A percentile compares a stretch with the other conserved stretches of the same genome.
phyloP scores from a whole-genome alignment of 2,888 invertebrate species.

The Thera obeliscata region DNA sequence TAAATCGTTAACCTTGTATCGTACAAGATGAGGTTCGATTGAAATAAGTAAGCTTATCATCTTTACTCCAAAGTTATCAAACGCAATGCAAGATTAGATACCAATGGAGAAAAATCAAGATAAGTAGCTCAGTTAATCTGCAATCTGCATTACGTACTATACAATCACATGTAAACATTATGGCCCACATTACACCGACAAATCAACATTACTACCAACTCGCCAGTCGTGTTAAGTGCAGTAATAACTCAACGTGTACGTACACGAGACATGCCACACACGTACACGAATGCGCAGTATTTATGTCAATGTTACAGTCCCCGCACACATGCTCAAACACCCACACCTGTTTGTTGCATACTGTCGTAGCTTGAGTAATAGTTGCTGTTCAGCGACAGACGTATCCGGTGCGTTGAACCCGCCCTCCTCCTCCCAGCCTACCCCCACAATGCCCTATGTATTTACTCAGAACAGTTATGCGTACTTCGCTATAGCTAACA shows the following conservation, averaged over 20 bases:
- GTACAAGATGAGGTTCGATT: background rate
- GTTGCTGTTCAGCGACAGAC: constrained; percentile 68
- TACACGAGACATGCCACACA: constrained; percentile 39
- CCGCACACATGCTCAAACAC: constrained; percentile 55
- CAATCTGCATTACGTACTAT: constrained; percentile 56
- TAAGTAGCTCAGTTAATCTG: constrained; percentile 39
- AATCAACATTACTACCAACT: constrained; percentile 61
- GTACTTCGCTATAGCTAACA: constrained; percentile 30
- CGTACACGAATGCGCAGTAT: constrained; percentile 66
- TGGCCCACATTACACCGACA: constrained; percentile 71
- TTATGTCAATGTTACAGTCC: constrained; percentile 81
- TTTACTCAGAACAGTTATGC: constrained; percentile 42
- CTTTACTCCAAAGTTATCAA: background rate
- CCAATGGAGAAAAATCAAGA: constrained; percentile 24
- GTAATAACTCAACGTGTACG: constrained; percentile 64
- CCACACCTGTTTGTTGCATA: constrained; percentile 70
- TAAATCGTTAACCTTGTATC: background rate
- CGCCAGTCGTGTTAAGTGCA: constrained; percentile 63
- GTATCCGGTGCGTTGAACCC: constrained; percentile 82
- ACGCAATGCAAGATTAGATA: constrained; percentile 2
- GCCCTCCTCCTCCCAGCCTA: constrained; percentile 56
- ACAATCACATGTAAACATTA: constrained; percentile 67
- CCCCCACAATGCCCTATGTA: constrained; percentile 49
- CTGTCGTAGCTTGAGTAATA: constrained; percentile 49
- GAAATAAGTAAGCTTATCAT: background rate